Evolutionary conservation across 92 coral and sea anemone species (phyloP), one percentile per base, ranked within the genome.

Genomic region (Umimayanthus kanabou): DNA sequence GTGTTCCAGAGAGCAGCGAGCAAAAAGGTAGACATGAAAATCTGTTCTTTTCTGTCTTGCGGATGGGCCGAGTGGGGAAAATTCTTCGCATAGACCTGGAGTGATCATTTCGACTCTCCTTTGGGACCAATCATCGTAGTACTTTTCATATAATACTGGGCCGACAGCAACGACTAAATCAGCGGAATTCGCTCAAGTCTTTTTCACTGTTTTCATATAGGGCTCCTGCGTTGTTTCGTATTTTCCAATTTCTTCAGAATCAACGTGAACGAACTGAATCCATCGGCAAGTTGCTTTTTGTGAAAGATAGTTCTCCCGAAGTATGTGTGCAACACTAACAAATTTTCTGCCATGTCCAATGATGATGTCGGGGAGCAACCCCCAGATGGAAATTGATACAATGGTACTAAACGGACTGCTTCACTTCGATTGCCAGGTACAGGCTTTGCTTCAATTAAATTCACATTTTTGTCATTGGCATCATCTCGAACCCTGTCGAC

Each of bases 241-340:
- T 39, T 80, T 81, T 53, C 90, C 90, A 37, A 81, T 84, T 26
- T 88, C 87, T 74, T 80, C 82, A 22, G 39, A 88, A 81, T 57
- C 67, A 2, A 88, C 90, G 61, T 81, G 87, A 5, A 81, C 90
- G 71, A 82, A 81, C 47, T 88, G 91, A 39, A 88, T 61, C 87
- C 82, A 81, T 20, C 40, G 23, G 61, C 83, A 81, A 4, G 47
- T 39, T 72, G 26, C 40, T 53, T 14, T n/a, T 11, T 14, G 2
- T 53, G n/a, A n/a, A n/a, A 16, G 10, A 2, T 30, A 9, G 1
- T 49, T 39, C 11, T 10, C 23, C 10, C 2, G 61, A 15, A 82
- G 71, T 70, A 20, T 64, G 42, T 11, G 61, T 9, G 87, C 91
- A 43, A 29, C 39, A 1, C 91, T n/a, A n/a, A n/a, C 91, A 66